These are phyloP conservation scores for Tautogolabrus adspersus DNA, from an alignment of 2,113 vertebrate species.

Conservation along the genomic window DNA sequence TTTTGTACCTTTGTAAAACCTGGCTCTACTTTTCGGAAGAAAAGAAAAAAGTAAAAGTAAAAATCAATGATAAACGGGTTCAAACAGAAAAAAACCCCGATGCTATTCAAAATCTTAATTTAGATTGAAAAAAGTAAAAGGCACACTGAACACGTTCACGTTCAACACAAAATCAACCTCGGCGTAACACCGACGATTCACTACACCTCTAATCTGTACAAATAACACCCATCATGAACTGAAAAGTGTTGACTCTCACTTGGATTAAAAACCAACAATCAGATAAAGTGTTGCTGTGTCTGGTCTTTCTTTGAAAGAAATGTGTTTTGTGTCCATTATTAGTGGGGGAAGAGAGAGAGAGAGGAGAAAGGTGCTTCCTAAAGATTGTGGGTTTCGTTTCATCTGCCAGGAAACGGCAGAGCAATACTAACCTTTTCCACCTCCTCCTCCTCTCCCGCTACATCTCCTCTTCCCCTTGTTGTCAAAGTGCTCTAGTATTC, in stretches of 20 bases:
- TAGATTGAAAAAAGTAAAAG: slow-evolving; percentile 84
- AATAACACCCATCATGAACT: slow-evolving; percentile 73
- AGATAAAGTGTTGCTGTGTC: slow-evolving; percentile 61
- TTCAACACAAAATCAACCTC: slow-evolving; percentile 82
- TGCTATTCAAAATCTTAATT: slow-evolving; percentile 68
- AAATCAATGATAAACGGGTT: slow-evolving; percentile 66
- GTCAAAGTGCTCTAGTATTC: slow-evolving; percentile 82
- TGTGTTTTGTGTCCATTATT: slow-evolving; percentile 65
- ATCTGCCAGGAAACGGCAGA: slow-evolving; percentile 58
- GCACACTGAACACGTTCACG: slow-evolving; percentile 90
- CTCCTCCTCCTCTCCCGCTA: slow-evolving; percentile 60
- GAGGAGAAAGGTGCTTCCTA: slow-evolving; percentile 67
- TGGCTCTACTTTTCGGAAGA: slow-evolving; percentile 83
- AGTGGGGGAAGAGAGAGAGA: slow-evolving; percentile 54
- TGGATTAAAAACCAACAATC: slow-evolving; percentile 60
- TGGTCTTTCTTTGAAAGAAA: slow-evolving; percentile 73
- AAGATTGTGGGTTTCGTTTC: slow-evolving; percentile 49
- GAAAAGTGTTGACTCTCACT: slow-evolving; percentile 46
- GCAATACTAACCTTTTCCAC: slow-evolving; percentile 40
- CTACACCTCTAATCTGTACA: slow-evolving; percentile 89
- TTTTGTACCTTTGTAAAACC: slow-evolving; percentile 89
- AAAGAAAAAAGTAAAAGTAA: slow-evolving; percentile 64
- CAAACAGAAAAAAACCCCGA: slow-evolving; percentile 47
- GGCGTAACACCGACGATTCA: slow-evolving; percentile 71
- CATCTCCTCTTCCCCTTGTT: slow-evolving; percentile 64